A percentile compares a stretch with the other conserved stretches of the same genome.
These are phyloP conservation scores for Urocynchramus pylzowi DNA, from an alignment of 2,113 vertebrate species.

Conservation along the genomic window DNA sequence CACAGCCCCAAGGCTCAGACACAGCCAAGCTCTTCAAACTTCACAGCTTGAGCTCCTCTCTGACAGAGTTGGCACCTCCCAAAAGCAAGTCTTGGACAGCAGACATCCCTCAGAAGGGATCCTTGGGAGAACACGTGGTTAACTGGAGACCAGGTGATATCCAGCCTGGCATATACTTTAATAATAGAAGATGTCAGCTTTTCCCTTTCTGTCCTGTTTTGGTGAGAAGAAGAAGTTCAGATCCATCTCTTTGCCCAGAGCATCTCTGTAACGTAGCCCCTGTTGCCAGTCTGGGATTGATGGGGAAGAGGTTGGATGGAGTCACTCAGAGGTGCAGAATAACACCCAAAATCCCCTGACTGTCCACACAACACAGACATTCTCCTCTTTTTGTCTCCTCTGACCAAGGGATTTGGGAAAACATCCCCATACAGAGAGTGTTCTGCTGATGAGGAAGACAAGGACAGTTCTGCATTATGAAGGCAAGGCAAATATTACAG, in stretches of 20 bases:
- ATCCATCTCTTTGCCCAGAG: not conserved
- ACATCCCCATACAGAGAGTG: not conserved
- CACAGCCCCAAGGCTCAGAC: not conserved
- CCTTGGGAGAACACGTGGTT: not conserved
- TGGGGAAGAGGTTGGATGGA: not conserved
- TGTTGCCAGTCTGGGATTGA: not conserved
- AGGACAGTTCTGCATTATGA: not conserved
- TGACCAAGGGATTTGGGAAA: not conserved
- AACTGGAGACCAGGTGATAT: not conserved
- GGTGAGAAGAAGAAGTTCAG: not conserved
- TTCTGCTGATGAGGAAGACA: not conserved
- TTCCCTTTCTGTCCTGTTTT: not conserved
- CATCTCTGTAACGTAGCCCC: not conserved
- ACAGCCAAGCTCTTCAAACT: not conserved
- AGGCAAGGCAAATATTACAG: not conserved
- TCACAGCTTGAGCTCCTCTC: not conserved
- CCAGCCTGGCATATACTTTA: not conserved
- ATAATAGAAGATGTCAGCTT: not conserved
- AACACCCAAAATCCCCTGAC: not conserved
- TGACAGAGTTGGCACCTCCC: not conserved
- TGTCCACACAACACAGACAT: accelerated
- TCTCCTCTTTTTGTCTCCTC: not conserved
- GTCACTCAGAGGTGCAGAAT: not conserved
- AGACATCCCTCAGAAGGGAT: not conserved
- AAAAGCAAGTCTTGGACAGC: not conserved